These are phyloP conservation scores for Nansenia antarctica DNA, from an alignment of 2,113 vertebrate species.

Conservation along the genomic window DNA sequence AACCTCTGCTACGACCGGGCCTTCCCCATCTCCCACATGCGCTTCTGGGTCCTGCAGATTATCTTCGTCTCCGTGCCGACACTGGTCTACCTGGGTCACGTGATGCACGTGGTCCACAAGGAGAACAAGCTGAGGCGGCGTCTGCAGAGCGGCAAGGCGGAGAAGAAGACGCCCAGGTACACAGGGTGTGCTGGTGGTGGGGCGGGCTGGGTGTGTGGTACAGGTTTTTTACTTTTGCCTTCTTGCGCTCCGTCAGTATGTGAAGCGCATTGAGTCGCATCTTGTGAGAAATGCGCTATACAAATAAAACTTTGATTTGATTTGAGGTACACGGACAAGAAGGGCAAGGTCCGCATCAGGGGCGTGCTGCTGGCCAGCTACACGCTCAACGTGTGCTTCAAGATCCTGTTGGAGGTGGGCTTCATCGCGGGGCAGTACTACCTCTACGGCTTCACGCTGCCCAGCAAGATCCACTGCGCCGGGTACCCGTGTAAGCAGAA, in stretches of 20 bases:
- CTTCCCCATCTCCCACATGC: conserved; percentile 73
- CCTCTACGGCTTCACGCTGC: conserved; percentile 80
- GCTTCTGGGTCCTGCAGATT: conserved; percentile 77
- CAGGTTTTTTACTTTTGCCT: too few species aligned
- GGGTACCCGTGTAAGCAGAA: conserved; percentile 75
- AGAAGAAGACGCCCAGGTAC: conserved; percentile 67
- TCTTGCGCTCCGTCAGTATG: too few species aligned
- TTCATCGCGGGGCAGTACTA: conserved; percentile 87
- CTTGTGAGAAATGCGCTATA: too few species aligned
- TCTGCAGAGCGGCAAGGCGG: conserved; percentile 48
- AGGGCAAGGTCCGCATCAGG: conserved; percentile 81
- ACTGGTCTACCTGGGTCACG: conserved; percentile 70
- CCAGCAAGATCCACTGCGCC: conserved; percentile 73
- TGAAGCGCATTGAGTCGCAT: too few species aligned
- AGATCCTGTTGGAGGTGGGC: conserved; percentile 85
- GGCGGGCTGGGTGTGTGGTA: too few species aligned
- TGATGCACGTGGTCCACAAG: conserved; percentile 64
- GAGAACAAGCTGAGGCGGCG: conserved; percentile 72
- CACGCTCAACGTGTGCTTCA: conserved; percentile 83
- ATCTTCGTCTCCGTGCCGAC: conserved; percentile 67
- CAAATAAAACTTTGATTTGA: neutral
- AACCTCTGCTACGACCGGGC: conserved; percentile 63
- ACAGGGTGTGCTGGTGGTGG: too few species aligned
- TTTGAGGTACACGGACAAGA: conserved; percentile 65
- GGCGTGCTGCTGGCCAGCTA: conserved; percentile 86